Evolutionary conservation across 2,797 vertebrate genomes (phyloP).

Genomic region (Tauraco hartlaubi): DNA sequence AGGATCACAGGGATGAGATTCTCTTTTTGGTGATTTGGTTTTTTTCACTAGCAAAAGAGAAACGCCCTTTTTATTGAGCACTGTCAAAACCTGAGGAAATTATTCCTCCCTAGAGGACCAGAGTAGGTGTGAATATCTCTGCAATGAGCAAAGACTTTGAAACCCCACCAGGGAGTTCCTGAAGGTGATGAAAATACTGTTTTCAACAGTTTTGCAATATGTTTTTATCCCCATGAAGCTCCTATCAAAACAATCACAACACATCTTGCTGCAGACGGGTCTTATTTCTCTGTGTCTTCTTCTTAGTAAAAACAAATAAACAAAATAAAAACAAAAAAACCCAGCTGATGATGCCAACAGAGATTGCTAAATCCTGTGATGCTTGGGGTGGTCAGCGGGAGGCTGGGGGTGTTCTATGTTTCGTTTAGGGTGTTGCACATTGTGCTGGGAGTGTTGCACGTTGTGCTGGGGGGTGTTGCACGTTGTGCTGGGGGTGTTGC

Average conservation of each 20-base stretch:
- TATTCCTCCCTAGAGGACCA: neutral
- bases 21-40: fast-evolving
- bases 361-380: neutral
- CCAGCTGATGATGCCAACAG: neutral
- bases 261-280: neutral
- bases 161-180: neutral
- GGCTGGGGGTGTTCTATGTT: neutral
- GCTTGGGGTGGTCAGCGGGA: neutral
- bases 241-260: neutral
- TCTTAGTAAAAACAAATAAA: neutral
- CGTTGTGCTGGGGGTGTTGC: neutral
- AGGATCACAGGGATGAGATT: neutral
- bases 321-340: neutral
- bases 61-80: neutral
- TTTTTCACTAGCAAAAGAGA: neutral
- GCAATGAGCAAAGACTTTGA: neutral
- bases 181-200: constrained; percentile 15
- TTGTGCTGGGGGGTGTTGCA: neutral
- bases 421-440: neutral
- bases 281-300: neutral
- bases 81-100: neutral
- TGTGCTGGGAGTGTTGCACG: neutral
- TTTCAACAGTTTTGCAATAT: neutral
- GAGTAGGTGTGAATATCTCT: neutral
- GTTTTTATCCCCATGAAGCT: neutral